These are phyloP conservation scores for Psittacara wagleri DNA, from an alignment of 2,113 vertebrate species.

Conservation along the genomic window DNA sequence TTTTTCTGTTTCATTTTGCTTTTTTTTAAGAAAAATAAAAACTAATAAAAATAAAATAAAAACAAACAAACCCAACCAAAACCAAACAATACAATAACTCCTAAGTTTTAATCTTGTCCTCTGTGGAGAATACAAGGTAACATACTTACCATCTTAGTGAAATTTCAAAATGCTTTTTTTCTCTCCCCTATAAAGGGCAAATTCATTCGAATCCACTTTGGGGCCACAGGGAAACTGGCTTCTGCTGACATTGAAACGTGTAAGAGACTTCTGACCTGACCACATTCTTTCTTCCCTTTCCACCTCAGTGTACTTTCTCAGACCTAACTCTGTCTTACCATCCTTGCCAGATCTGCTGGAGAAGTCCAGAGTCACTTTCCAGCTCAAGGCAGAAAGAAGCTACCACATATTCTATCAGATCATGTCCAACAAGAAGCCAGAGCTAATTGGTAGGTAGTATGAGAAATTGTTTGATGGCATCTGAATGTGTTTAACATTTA, in stretches of 20 bases:
- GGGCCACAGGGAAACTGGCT: constrained; percentile 35
- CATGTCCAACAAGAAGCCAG: not conserved
- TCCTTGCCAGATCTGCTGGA: not conserved
- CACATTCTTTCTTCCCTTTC: not conserved
- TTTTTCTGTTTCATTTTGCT: not conserved
- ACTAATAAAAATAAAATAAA: not conserved
- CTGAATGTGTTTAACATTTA: not conserved
- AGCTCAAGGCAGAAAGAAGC: constrained; percentile 9
- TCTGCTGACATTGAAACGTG: constrained; percentile 55
- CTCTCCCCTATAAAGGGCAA: constrained; percentile 13
- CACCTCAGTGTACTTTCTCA: not conserved
- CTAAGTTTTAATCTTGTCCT: not conserved
- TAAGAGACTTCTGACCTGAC: not conserved
- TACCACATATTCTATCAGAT: constrained; percentile 21
- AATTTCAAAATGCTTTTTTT: not conserved
- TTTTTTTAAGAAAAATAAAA: not conserved
- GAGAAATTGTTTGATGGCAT: not conserved
- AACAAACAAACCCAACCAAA: not conserved
- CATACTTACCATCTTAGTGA: not conserved
- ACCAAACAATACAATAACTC: not conserved
- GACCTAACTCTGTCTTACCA: not conserved
- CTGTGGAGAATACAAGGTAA: not conserved
- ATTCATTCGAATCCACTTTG: constrained; percentile 40
- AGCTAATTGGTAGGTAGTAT: not conserved
- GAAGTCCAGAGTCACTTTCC: constrained; percentile 49